Base-by-base conservation (phyloP, 2,888 invertebrate species). In the Macrostomum cliftonense region DNA sequence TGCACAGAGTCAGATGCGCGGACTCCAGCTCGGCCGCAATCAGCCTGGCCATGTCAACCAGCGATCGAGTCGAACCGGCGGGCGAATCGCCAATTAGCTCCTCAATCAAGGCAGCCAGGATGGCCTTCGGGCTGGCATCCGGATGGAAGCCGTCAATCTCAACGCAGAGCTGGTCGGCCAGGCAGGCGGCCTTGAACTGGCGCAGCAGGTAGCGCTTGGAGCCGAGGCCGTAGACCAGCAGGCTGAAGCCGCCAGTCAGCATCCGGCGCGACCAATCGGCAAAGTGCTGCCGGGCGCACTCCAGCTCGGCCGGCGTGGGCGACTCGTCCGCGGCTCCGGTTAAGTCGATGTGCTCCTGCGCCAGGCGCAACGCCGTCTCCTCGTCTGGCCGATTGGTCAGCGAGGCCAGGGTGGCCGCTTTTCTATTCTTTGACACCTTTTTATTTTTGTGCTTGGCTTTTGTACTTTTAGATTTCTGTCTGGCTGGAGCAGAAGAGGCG, bases 111-210 rank as follows among this genome's bases (percentile, higher is more conserved):
- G 21, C 38, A 20, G 40, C 2, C 14, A 13, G 19, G 14, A 17
- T 56, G 38, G 11, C 44, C 37, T 50, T 53, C 42, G 2, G n/a
- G 46, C n/a, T 13, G 28, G 28, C 72, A 54, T 84, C 83, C 1
- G 89, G 89, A 63, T 88, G 88, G 70, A 83, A 89, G 1, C 91
- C 91, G 70, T 91, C 87, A 1, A 91, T 73, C 19, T 86, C 80
- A 44, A 91, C 66, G 48, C 83, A 81, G 1, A 81, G 79, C 58
- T 76, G 74, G 36, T 79, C 70, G 1, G 68, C 59, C 13, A 81
- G 65, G 20, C 75, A 68, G 53, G 77, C 72, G 16, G 70, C 71
- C 61, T 82, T 79, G 67, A 91, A 89, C 53, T 78, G 73, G 54
- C 81, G 78, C 37, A 93, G 68, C 19, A 93, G 71, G 28, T 75